Evolutionary conservation across 2,888 invertebrate genomes (phyloP).

Genomic region (Heteromyza rotundicornis): DNA sequence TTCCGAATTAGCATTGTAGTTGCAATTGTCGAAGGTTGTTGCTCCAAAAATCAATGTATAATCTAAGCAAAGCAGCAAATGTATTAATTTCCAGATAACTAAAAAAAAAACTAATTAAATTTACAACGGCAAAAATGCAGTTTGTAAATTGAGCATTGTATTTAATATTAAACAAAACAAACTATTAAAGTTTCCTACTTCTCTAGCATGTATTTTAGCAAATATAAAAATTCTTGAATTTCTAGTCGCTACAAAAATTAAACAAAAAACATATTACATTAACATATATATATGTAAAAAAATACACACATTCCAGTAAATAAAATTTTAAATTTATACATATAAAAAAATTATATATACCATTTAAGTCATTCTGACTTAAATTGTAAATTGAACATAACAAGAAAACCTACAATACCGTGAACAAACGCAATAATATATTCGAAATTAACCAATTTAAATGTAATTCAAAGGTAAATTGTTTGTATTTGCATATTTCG

Average conservation of each 20-base stretch:
- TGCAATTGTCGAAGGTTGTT: slow-evolving; percentile 14
- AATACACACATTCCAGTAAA: too few species aligned
- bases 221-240: slow-evolving; percentile 18
- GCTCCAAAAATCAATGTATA: slow-evolving; percentile 11
- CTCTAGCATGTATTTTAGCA: slow-evolving; percentile 35
- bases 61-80: not conserved
- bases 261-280: too few species aligned
- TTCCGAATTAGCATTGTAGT: too few species aligned
- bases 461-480: slow-evolving; percentile 15
- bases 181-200: slow-evolving; percentile 11
- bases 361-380: too few species aligned
- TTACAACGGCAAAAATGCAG: slow-evolving; percentile 11
- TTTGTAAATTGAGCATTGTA: slow-evolving; percentile 24
- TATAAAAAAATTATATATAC: slow-evolving; percentile 19
- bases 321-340: slow-evolving; percentile 14
- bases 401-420: too few species aligned
- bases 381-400: slow-evolving; percentile 8
- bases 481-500: too few species aligned
- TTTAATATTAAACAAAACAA: slow-evolving; percentile 15
- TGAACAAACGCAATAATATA: slow-evolving; percentile 21
- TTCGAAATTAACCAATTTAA: slow-evolving; percentile 7
- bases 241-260: slow-evolving; percentile 2
- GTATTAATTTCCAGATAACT: slow-evolving; percentile 11
- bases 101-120: slow-evolving; percentile 16
- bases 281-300: too few species aligned